These are phyloP conservation scores for Gadus macrocephalus DNA, from an alignment of 2,113 vertebrate genomes.

Conservation along the genomic window DNA sequence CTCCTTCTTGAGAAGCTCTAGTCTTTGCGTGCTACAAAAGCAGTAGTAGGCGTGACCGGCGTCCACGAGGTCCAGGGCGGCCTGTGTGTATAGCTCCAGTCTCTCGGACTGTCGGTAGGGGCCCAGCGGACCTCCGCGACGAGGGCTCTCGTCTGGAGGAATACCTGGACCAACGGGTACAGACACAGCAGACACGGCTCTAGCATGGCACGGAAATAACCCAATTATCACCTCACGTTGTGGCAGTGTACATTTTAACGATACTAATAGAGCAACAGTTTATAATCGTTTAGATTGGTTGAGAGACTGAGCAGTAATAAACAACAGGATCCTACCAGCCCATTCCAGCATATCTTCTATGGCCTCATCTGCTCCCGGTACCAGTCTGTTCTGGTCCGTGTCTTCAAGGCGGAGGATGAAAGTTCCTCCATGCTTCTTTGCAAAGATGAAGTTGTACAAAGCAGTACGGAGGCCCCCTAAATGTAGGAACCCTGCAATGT, in stretches of 20 bases:
- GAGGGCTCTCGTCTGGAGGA: conserved; percentile 87
- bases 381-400: conserved; percentile 84
- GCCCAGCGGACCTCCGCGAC: conserved; percentile 71
- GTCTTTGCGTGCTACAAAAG: conserved; percentile 84
- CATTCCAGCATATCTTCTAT: conserved; percentile 90
- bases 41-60: conserved; percentile 82
- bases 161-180: conserved; percentile 70
- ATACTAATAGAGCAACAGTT: too few relatives aligned
- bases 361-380: conserved; percentile 80
- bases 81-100: conserved; percentile 74
- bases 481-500: conserved; percentile 83
- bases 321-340: conserved; percentile 76
- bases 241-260: not conserved
- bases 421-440: conserved; percentile 80
- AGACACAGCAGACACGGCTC: not conserved
- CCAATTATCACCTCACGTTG: not conserved
- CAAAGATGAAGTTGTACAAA: conserved; percentile 93
- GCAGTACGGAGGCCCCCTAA: conserved; percentile 91
- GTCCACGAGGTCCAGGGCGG: conserved; percentile 65
- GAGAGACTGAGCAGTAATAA: too few relatives aligned
- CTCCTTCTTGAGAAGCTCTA: conserved; percentile 86
- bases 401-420: conserved; percentile 92
- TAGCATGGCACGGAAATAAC: not conserved
- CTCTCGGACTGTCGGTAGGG: conserved; percentile 88
- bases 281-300: too few relatives aligned